These are phyloP conservation scores for Bombus turneri DNA, from an alignment of 1,140 invertebrate species.

Conservation along the genomic window DNA sequence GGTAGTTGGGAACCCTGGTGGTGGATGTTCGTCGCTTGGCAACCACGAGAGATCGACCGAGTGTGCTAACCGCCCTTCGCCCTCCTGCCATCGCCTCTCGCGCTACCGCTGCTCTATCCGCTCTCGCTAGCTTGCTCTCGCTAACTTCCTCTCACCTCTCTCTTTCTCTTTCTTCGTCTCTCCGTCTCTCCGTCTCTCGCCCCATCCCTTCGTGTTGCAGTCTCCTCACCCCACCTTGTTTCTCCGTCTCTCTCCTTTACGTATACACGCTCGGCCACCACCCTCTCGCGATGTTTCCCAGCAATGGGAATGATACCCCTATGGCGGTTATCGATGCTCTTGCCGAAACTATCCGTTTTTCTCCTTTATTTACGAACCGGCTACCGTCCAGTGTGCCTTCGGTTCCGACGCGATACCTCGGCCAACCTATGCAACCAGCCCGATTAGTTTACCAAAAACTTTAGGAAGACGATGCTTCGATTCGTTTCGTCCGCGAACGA, in stretches of 20 bases:
- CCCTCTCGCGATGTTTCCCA: constrained; percentile 51
- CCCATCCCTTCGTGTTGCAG: not conserved
- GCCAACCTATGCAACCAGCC: not conserved
- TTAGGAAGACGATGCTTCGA: not conserved
- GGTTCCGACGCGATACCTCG: not conserved
- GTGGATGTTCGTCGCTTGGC: constrained; percentile 80
- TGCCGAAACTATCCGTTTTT: not conserved
- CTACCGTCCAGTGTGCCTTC: not conserved
- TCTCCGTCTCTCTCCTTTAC: not conserved
- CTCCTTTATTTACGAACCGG: not conserved
- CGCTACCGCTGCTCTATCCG: constrained; percentile 1
- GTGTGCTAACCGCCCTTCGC: constrained; percentile 54
- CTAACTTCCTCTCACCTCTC: no score
- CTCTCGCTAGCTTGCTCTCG: no score
- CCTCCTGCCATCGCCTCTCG: not conserved
- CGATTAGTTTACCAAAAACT: not conserved
- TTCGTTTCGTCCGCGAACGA: not conserved
- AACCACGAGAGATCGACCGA: constrained; percentile 81
- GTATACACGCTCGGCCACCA: constrained; percentile 40
- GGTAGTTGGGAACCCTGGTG: constrained; percentile 54
- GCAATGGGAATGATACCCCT: constrained; percentile 16
- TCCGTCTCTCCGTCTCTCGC: not conserved
- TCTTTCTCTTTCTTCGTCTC: no score
- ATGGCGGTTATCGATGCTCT: not conserved
- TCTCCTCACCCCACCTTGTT: not conserved